A percentile compares a stretch with the other conserved stretches of the same genome.
These are phyloP conservation scores for Calonectris borealis DNA, from an alignment of 2,113 vertebrate species.

Conservation along the genomic window DNA sequence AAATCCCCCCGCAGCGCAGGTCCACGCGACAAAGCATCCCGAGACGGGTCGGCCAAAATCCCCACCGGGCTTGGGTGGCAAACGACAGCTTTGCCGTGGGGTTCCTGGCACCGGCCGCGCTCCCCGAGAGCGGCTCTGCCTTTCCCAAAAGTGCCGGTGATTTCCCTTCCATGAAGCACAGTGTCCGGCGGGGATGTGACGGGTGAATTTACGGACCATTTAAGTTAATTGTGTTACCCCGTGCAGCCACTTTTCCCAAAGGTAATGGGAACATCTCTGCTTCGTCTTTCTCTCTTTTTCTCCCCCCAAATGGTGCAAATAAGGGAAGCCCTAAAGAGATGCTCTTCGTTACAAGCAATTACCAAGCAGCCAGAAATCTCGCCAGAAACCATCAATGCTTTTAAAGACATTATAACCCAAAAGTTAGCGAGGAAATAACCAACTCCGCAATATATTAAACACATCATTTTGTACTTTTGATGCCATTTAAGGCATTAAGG, in stretches of 20 bases:
- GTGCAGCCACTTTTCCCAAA: background rate
- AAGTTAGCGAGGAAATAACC: background rate
- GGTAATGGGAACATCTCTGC: background rate
- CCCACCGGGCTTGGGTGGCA: background rate
- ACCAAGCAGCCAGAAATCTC: background rate
- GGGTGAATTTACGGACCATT: background rate
- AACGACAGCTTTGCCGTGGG: background rate
- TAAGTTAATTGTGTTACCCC: background rate
- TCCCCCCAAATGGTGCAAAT: background rate
- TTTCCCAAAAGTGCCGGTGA: background rate
- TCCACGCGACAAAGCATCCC: fast-evolving
- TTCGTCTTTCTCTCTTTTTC: background rate
- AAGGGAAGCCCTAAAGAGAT: background rate
- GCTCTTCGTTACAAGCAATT: background rate
- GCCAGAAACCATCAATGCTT: background rate
- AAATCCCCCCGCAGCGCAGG: fast-evolving
- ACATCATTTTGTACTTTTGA: background rate
- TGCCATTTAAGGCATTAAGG: background rate
- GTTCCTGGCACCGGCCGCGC: fast-evolving
- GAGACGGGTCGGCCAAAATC: fast-evolving
- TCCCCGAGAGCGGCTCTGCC: background rate
- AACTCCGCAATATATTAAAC: background rate
- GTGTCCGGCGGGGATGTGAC: background rate
- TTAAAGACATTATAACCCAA: background rate
- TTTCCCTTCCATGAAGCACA: background rate